Evolutionary conservation across 1,140 invertebrate species (phyloP), one percentile per base, ranked within the genome.

Genomic region (Heterodera schachtii): DNA sequence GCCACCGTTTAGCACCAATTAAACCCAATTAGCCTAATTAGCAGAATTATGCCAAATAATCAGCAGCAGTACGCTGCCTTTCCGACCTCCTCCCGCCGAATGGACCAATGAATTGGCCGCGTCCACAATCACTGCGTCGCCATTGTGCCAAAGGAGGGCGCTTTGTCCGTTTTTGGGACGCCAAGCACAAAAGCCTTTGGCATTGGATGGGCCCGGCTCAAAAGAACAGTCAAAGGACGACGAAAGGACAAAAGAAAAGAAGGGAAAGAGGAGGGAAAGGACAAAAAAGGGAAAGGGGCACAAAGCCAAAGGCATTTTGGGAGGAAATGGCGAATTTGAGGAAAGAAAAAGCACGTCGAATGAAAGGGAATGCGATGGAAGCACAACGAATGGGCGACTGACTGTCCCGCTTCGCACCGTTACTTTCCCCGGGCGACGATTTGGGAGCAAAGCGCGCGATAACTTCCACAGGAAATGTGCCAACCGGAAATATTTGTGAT

Each of bases 141-240:
- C 80, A 21, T 71, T 81, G 70, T 81, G 70, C 80, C 80, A 81
- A 41, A 81, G 16, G 13, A 43, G 78, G 21, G 78, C 78, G 19
- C 78, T 71, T 16, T 71, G 69, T n/a, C 31, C 44, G 44, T n/a
- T 78, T 19, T 70, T 64, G 21, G 64, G 64, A 16, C 70, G 21
- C 49, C 66, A 81, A 13, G 44, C 57, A 49, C 52, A 80, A 47
- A 71, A 80, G 11, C 67, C 75, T 49, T 81, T 41, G 60, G 8
- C 21, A 19, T 43, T n/a, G 7, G 57, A 52, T 19, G 66, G 43
- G 16, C n/a, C 8, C 47, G 44, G 19, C 49, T 80, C 60, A 43
- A 78, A 78, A 19, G 77, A 57, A 78, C 75, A 76, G 44, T 76
- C 66, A 19, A 76, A 64, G 43, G 47, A 52, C 4, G 73, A 4